These are phyloP conservation scores for Drosophila acutilabella DNA, from an alignment of 2,888 invertebrate genomes.

Conservation along the genomic window DNA sequence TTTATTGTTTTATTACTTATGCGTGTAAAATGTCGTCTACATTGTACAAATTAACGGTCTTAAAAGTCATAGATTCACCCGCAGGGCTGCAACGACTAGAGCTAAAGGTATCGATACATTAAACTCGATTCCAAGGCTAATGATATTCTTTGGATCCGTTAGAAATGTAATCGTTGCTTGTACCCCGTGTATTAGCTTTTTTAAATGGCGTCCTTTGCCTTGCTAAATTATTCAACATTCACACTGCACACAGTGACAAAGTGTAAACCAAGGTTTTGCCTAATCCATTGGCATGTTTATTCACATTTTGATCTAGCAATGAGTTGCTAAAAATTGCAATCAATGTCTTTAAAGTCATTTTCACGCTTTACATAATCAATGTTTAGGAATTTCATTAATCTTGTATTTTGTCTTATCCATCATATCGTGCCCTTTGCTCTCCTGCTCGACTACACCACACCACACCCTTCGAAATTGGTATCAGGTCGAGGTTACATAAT, in stretches of 20 bases:
- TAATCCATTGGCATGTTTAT: slow-evolving; percentile 1
- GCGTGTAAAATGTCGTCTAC: background rate
- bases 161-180: background rate
- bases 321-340: slow-evolving; percentile 18
- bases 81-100: background rate
- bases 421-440: slow-evolving; percentile 12
- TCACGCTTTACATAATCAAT: slow-evolving; percentile 2
- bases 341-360: background rate
- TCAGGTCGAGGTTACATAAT: slow-evolving; percentile 44
- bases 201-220: background rate
- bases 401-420: slow-evolving; percentile 11
- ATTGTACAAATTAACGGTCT: background rate
- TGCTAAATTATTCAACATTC: background rate
- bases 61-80: background rate
- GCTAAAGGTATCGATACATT: background rate
- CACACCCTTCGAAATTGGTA: slow-evolving; percentile 37
- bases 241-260: background rate
- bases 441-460: slow-evolving; percentile 17
- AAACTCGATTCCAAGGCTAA: background rate
- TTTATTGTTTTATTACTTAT: background rate
- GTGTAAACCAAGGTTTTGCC: background rate
- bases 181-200: background rate
- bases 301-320: slow-evolving; percentile 14
- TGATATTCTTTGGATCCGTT: background rate
- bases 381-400: slow-evolving; percentile 14